Base-by-base conservation (phyloP, 2,113 vertebrate species). In the Coptodon bakossiorum region DNA sequence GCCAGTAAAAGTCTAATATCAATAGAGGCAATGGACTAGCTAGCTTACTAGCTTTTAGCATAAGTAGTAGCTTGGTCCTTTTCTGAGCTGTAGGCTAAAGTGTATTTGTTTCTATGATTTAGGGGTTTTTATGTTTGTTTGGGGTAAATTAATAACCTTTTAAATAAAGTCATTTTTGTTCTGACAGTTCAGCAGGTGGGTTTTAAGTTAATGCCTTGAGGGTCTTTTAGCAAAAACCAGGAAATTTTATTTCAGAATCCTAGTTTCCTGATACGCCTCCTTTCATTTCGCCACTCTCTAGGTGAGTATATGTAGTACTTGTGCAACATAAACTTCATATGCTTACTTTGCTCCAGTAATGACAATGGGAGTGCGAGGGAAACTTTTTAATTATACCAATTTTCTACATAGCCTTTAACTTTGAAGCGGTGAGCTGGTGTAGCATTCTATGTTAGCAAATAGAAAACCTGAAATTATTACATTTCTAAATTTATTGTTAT, bases 331-430 rank as follows among this genome's bases (percentile, higher is more conserved):
- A 88, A 88, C 87, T 66, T 27, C 19, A 38, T 29, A 56, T n/a
- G 17, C 53, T 80, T 76, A 71, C 48, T 87, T 27, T 19, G 16
- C 85, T 78, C 50, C 83, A 56, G 81, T 83, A 88, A 90, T 86
- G 79, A 88, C 85, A 85, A 86, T 54, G 78, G 54, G 81, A 45
- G 61, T 80, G 17, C 59, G 11, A 66, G 11, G 19, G 43, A 61
- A 88, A 10, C 83, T 36, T 86, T 85, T 81, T 76, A 76, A 87
- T 89, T 85, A 90, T 63, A 71, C 57, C 73, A 54, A 27, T 92
- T 84, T 86, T 85, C 56, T 81, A 56, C 9, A 63, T 59, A 81
- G 63, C n/a, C 61, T 85, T 34, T 9, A 27, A 34, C 85, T 91
- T 83, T 92, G 68, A 92, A 88, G 87, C 24, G 11, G 85, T 36